Evolutionary conservation across 1,140 invertebrate species (phyloP), one percentile per base, ranked within the genome.

Genomic region (Zaprionus nigranus): DNA sequence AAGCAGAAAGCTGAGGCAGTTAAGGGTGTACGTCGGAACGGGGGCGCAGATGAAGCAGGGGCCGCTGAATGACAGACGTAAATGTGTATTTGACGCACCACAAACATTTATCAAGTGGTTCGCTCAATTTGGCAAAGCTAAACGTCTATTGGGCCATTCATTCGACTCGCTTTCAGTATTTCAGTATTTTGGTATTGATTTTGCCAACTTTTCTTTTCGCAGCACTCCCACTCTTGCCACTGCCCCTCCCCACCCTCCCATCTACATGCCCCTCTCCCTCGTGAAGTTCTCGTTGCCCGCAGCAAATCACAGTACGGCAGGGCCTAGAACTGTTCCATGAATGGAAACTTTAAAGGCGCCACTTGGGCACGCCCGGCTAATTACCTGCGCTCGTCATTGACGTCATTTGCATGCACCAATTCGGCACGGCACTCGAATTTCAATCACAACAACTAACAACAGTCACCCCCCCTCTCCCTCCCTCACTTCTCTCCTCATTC

Each of bases 391-490:
- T 57, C 61, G 63, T 57, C 62, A 76, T 61, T 72, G 69, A 76
- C 71, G 72, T 86, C 82, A 82, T 76, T 86, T 64, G 65, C 80
- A 80, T 80, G 60, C 81, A 83, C 68, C 77, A 26, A 60, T 26
- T 40, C 51, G 57, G 56, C 64, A 43, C 40, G 56, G 51, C 53
- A 69, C 62, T 74, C 58, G 57, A 77, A 72, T 69, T 63, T 69
- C 81, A 85, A 82, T 87, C 64, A 83, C 70, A 87, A 74, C 70
- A 66, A 65, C 57, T 67, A 46, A 63, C 30, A 53, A 49, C 17
- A 12, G 36, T 34, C 30, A 28, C 3, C 2, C 11, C 30, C 15
- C 13, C 15, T 2, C 36, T 0, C 6, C 7, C 62, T 13, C 51
- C n/a, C n/a, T n/a, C n/a, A n/a, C n/a, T 49, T 5, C 38, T 34